A percentile compares a stretch with the other conserved stretches of the same genome.
phyloP scores from a whole-genome alignment of 2,888 invertebrate species.

The Xanthia togata region DNA sequence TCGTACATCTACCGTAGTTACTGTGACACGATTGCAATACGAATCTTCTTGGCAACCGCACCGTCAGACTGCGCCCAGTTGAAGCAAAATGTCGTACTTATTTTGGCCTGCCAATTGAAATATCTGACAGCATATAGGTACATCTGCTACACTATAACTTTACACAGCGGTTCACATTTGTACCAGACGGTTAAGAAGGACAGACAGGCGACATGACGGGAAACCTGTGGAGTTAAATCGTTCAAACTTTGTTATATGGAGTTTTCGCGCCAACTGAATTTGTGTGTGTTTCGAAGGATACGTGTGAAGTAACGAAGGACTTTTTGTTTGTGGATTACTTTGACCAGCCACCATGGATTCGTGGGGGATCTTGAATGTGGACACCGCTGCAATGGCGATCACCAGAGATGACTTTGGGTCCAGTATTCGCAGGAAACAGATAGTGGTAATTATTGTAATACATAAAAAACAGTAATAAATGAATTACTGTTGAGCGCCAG shows the following conservation, averaged over 20 bases:
- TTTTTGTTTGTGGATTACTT: constrained; percentile 65
- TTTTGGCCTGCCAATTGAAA: constrained; percentile 90
- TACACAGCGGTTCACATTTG: constrained; percentile 73
- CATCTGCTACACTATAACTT: constrained; percentile 72
- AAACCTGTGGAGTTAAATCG: constrained; percentile 59
- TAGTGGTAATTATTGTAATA: constrained; percentile 72
- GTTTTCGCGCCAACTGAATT: constrained; percentile 77
- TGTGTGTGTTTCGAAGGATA: constrained; percentile 69
- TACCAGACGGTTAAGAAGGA: constrained; percentile 68
- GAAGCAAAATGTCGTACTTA: constrained; percentile 90
- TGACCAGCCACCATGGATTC: constrained; percentile 91
- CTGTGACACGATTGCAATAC: constrained; percentile 86
- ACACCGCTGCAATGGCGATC: constrained; percentile 92
- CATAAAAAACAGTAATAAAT: background rate
- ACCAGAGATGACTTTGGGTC: constrained; percentile 92
- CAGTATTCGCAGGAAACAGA: constrained; percentile 87
- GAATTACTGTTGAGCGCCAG: background rate
- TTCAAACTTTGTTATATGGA: constrained; percentile 64
- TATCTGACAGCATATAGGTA: constrained; percentile 78
- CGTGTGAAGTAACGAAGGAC: constrained; percentile 45
- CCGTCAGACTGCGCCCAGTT: constrained; percentile 84
- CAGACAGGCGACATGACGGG: constrained; percentile 72
- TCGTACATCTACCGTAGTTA: constrained; percentile 64
- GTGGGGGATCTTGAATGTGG: constrained; percentile 93
- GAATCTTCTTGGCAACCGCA: constrained; percentile 87